phyloP scores from a whole-genome alignment of 2,888 invertebrate species.

The Pammene aurita region DNA sequence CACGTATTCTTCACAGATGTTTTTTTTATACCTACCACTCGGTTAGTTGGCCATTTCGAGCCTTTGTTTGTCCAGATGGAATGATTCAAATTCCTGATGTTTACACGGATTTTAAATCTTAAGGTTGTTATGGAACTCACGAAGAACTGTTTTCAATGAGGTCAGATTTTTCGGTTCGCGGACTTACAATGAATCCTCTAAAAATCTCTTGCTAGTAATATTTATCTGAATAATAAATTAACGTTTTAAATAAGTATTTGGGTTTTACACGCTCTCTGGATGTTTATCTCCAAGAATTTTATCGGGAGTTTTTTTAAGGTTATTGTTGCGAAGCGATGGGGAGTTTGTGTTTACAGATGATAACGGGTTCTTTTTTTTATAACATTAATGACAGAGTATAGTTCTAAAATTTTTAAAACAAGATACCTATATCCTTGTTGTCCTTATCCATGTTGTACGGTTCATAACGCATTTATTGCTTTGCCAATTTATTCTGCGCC shows the following conservation, averaged over 20 bases:
- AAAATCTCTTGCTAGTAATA: too few species aligned
- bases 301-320: not conserved
- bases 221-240: too few species aligned
- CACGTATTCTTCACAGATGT: constrained; percentile 39
- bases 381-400: not conserved
- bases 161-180: too few species aligned
- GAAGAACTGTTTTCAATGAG: not conserved
- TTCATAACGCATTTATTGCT: not conserved
- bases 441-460: not conserved
- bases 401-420: not conserved
- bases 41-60: constrained; percentile 44
- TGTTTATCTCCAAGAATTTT: not conserved
- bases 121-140: not conserved
- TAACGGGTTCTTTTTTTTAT: not conserved
- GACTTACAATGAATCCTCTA: too few species aligned
- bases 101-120: not conserved
- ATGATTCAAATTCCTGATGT: constrained; percentile 23
- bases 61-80: constrained; percentile 50
- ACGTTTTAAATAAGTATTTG: not conserved
- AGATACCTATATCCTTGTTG: too few species aligned
- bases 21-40: constrained; percentile 28
- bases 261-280: not conserved
- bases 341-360: constrained; percentile 1
- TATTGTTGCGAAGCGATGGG: not conserved
- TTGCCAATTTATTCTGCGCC: not conserved